Conservation (phyloP, 2,888 invertebrate species). For the Rhimphoctona megacephalus region DNA sequence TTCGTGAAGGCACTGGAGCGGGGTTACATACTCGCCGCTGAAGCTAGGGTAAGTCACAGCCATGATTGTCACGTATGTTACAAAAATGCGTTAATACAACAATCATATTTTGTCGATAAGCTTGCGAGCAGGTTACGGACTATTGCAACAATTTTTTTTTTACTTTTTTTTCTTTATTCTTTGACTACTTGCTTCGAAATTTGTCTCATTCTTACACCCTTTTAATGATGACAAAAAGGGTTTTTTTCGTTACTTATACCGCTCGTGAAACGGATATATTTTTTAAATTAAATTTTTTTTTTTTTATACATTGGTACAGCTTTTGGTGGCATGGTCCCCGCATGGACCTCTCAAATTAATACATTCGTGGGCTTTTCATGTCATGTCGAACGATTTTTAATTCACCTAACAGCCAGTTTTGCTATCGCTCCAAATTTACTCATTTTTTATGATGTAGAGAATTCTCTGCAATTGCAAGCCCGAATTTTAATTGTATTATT, state of each 20-base stretch:
- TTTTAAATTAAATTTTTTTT: not conserved
- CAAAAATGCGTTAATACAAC: conserved; percentile 24
- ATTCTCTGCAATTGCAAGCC: not conserved
- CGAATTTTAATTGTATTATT: not conserved
- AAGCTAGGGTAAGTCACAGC: conserved; percentile 94
- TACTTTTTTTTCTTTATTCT: conserved; percentile 44
- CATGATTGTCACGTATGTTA: conserved; percentile 61
- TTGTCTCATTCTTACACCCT: conserved; percentile 52
- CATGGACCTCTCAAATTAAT: conserved; percentile 76
- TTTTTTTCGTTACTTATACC: conserved; percentile 56
- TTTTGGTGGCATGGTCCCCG: conserved; percentile 79
- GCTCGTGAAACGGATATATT: conserved; percentile 9
- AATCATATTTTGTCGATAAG: conserved; percentile 60
- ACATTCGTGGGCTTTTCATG: conserved; percentile 35
- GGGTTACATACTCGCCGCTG: conserved; percentile 95
- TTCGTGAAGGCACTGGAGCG: conserved; percentile 94
- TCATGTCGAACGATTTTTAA: conserved; percentile 42
- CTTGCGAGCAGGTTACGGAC: conserved; percentile 79
- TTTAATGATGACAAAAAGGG: conserved; percentile 64
- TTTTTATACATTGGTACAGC: conserved; percentile 68
- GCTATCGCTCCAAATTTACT: conserved; percentile 18
- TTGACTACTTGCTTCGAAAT: conserved; percentile 42
- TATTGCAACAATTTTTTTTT: conserved; percentile 74
- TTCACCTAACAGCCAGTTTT: not conserved
- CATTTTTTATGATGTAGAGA: not conserved